Evolutionary conservation across 1,140 invertebrate genomes (phyloP).

Genomic region (Elysia chlorotica): DNA sequence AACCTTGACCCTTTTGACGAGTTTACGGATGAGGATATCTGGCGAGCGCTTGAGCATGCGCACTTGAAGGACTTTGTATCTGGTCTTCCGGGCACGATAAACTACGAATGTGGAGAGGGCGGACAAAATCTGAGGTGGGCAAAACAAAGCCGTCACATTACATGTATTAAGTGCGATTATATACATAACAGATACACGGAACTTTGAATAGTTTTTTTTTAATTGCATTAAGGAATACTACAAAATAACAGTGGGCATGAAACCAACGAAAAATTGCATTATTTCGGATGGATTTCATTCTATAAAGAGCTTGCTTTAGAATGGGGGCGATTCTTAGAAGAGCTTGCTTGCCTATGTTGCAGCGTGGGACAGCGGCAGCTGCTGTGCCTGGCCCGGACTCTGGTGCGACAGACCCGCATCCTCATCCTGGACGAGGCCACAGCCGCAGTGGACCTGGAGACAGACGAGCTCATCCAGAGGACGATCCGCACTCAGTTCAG

Average conservation of each 20-base stretch:
- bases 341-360: slow-evolving; percentile 1
- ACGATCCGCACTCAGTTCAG: slow-evolving; percentile 60
- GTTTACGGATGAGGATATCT: slow-evolving; percentile 72
- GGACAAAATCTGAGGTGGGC: slow-evolving; percentile 65
- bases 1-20: slow-evolving; percentile 85
- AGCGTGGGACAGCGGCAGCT: slow-evolving; percentile 67
- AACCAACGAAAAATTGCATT: too few relatives aligned
- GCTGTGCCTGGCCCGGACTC: slow-evolving; percentile 65
- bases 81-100: slow-evolving; percentile 42
- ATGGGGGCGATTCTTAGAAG: too few relatives aligned
- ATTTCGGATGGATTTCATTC: too few relatives aligned
- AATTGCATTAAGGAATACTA: too few relatives aligned
- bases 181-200: too few relatives aligned
- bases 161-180: too few relatives aligned
- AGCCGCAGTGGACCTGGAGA: slow-evolving; percentile 61
- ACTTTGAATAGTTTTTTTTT: too few relatives aligned
- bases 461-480: slow-evolving; percentile 62
- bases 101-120: slow-evolving; percentile 60
- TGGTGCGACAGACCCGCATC: slow-evolving; percentile 71
- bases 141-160: too few relatives aligned
- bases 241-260: too few relatives aligned
- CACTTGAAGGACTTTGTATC: slow-evolving; percentile 55
- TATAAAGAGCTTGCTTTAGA: too few relatives aligned
- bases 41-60: slow-evolving; percentile 77
- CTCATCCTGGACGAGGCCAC: slow-evolving; percentile 73